Evolutionary conservation across 2,113 vertebrate genomes (phyloP).

Genomic region (Coturnix japonica): DNA sequence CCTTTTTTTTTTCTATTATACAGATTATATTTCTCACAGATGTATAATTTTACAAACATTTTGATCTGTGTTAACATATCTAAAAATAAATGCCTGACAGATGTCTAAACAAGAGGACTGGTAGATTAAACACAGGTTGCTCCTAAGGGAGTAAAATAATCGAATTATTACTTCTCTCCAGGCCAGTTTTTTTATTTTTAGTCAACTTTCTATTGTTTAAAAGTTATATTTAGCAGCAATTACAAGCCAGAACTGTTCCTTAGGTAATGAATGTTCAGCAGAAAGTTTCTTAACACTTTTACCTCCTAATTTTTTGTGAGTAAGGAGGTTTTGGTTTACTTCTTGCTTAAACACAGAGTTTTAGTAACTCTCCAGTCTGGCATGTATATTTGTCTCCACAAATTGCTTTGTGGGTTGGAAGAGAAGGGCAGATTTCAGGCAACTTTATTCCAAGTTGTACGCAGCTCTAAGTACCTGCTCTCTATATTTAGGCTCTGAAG

Average conservation of each 20-base stretch:
- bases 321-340: not conserved
- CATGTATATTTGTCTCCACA: not conserved
- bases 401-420: not conserved
- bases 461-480: not conserved
- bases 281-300: not conserved
- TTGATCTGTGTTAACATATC: not conserved
- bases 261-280: not conserved
- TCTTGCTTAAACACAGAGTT: not conserved
- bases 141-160: slow-evolving; percentile 21
- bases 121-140: not conserved
- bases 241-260: not conserved
- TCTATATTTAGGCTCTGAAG: not conserved
- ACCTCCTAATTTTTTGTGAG: not conserved
- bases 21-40: not conserved
- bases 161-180: slow-evolving; percentile 15
- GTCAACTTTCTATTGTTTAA: not conserved
- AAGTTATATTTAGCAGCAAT: not conserved
- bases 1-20: not conserved
- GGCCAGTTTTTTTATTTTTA: slow-evolving; percentile 11
- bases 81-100: slow-evolving; percentile 38
- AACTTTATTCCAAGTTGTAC: not conserved
- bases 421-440: not conserved
- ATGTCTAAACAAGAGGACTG: not conserved
- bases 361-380: not conserved
- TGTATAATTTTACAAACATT: not conserved